Conservation (phyloP, 92 coral and sea anemone species). For the Porites divaricata region DNA sequence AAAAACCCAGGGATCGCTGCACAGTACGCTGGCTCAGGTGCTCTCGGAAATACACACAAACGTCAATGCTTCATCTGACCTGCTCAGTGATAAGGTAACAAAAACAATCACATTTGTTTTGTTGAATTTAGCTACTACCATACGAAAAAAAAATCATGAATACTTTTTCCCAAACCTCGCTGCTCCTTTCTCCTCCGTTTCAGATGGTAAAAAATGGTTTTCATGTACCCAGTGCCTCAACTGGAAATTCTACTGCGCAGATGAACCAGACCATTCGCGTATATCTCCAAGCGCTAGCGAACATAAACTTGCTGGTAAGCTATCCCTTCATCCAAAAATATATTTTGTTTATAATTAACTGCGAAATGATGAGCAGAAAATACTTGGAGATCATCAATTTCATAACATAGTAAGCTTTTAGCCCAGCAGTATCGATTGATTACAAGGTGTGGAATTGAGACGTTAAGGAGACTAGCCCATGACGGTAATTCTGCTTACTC, state of each 20-base stretch:
- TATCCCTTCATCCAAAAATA: neutral
- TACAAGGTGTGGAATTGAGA: too few species aligned
- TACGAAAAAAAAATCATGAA: neutral
- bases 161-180: neutral
- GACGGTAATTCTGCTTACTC: too few species aligned
- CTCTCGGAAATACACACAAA: conserved; percentile 1
- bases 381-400: too few species aligned
- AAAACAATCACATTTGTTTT: neutral
- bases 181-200: neutral
- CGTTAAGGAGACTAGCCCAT: too few species aligned
- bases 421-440: too few species aligned
- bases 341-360: too few species aligned
- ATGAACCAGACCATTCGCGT: conserved; percentile 16
- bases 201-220: conserved; percentile 13
- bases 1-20: conserved; percentile 21
- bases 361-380: too few species aligned
- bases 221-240: neutral
- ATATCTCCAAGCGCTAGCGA: conserved; percentile 34
- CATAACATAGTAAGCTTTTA: too few species aligned
- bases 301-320: conserved; percentile 5
- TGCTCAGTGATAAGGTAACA: conserved; percentile 1
- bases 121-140: neutral
- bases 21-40: neutral
- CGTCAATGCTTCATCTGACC: conserved; percentile 15
- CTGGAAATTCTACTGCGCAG: conserved; percentile 6